A percentile compares a stretch with the other conserved stretches of the same genome.
Evolutionary conservation across 1,140 invertebrate species (phyloP).

Genomic region (Drosophila malerkotliana): DNA sequence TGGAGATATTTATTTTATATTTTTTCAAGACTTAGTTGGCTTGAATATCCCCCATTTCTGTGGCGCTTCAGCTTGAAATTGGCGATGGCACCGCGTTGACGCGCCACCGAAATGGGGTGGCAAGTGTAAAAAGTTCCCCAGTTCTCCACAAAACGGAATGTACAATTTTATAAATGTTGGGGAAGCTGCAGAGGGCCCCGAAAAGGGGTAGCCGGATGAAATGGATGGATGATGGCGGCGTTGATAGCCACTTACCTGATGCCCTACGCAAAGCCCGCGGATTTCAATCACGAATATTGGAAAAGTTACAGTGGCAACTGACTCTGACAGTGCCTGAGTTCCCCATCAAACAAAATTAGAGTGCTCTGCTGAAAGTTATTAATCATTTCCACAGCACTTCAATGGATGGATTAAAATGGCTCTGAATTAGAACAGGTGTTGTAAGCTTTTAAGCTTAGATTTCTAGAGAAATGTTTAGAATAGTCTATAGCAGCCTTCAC

Average conservation of each 20-base stretch:
- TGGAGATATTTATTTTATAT: not conserved
- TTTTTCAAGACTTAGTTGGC: not conserved
- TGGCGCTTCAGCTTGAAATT: slow-evolving; percentile 1
- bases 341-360: not conserved
- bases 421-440: no score
- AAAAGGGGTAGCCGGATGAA: slow-evolving; percentile 15
- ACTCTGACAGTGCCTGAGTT: slow-evolving; percentile 23
- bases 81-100: slow-evolving; percentile 43
- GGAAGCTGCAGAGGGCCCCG: slow-evolving; percentile 15
- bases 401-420: not conserved
- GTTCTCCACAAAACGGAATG: slow-evolving; percentile 51
- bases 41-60: slow-evolving; percentile 1
- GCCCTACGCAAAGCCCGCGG: slow-evolving; percentile 28
- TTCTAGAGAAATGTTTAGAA: not conserved
- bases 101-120: slow-evolving; percentile 44
- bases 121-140: slow-evolving; percentile 49
- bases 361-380: slow-evolving; percentile 34
- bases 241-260: slow-evolving; percentile 51
- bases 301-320: slow-evolving; percentile 36
- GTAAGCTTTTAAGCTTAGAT: not conserved
- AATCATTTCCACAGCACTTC: slow-evolving; percentile 30
- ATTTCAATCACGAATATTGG: slow-evolving; percentile 23
- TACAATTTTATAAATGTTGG: slow-evolving; percentile 49
- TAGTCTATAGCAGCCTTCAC: no score
- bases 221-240: slow-evolving; percentile 9